phyloP scores from a whole-genome alignment of 2,888 invertebrate species.

The Lathronympha strigana region DNA sequence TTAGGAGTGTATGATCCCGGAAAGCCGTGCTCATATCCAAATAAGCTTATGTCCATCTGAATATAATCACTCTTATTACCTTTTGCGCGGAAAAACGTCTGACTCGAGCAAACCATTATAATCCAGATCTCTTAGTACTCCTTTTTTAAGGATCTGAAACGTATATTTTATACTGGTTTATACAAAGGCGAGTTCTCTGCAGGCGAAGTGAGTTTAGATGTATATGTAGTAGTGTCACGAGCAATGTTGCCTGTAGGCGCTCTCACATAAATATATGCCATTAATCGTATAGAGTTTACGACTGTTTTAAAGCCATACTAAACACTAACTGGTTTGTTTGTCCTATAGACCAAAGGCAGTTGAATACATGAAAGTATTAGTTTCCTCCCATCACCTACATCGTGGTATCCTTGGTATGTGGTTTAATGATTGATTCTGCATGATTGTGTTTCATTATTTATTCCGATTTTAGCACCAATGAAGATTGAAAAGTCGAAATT shows the following conservation, averaged over 20 bases:
- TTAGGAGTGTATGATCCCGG: constrained; percentile 25
- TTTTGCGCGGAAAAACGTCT: neutral
- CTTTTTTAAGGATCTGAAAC: neutral
- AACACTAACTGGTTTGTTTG: neutral
- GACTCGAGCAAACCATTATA: neutral
- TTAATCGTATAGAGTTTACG: constrained; percentile 22
- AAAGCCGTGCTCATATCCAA: constrained; percentile 1
- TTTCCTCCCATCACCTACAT: too few species aligned
- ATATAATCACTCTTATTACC: neutral
- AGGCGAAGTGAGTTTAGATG: neutral
- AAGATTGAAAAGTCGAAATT: too few species aligned
- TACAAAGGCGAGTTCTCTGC: neutral
- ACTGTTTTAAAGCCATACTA: constrained; percentile 10
- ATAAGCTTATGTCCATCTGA: neutral
- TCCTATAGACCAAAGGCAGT: too few species aligned
- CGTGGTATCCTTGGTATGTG: too few species aligned
- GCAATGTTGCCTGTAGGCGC: constrained; percentile 27
- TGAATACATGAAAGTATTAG: too few species aligned
- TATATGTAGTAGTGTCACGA: constrained; percentile 31
- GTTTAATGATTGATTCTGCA: too few species aligned
- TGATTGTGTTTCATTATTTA: too few species aligned
- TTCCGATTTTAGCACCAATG: too few species aligned
- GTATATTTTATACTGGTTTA: neutral
- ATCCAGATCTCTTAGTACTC: neutral
- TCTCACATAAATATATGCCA: constrained; percentile 15